Percentiles rank a stretch among this genome's conserved stretches.
These are phyloP conservation scores for Silvanus unidentatus DNA, from an alignment of 2,888 invertebrate species.

Conservation along the genomic window DNA sequence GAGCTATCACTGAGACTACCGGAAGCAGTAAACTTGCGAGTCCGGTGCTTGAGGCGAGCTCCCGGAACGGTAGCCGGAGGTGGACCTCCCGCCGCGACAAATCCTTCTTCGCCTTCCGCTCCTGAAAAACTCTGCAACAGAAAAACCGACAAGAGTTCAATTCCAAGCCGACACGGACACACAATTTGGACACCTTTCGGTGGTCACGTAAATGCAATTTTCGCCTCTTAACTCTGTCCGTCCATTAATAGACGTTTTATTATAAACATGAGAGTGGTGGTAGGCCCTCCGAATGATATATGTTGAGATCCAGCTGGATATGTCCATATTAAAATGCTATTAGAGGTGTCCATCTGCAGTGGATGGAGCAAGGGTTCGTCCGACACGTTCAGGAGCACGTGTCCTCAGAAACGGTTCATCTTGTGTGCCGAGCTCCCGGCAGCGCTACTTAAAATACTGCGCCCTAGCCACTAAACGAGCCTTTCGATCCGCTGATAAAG, in stretches of 20 bases:
- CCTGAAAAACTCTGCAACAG: slow-evolving; percentile 34
- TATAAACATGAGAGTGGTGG: neutral
- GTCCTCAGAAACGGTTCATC: slow-evolving; percentile 9
- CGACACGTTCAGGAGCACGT: slow-evolving; percentile 24
- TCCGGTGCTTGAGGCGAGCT: slow-evolving; percentile 47
- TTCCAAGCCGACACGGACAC: slow-evolving; percentile 13
- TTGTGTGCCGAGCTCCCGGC: too few species aligned
- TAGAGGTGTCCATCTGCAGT: slow-evolving; percentile 24
- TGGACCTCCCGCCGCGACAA: slow-evolving; percentile 39
- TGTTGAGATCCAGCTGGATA: slow-evolving; percentile 20
- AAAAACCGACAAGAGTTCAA: neutral
- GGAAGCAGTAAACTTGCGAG: slow-evolving; percentile 41
- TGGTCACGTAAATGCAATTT: too few species aligned
- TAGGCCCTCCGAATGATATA: slow-evolving; percentile 15
- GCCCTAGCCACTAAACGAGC: slow-evolving; percentile 18
- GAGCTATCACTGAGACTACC: slow-evolving; percentile 47
- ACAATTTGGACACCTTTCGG: too few species aligned
- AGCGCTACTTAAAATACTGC: slow-evolving; percentile 10
- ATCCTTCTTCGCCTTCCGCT: slow-evolving; percentile 48
- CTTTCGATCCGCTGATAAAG: slow-evolving; percentile 20
- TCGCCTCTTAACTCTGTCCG: slow-evolving; percentile 17
- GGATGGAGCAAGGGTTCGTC: slow-evolving; percentile 22
- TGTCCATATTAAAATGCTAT: slow-evolving; percentile 24
- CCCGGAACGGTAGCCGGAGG: slow-evolving; percentile 35
- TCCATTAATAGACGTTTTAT: slow-evolving; percentile 17